Percentiles rank a stretch among this genome's conserved stretches.
These are phyloP conservation scores for Fregetta grallaria DNA, from an alignment of 2,113 vertebrate genomes.

Conservation along the genomic window DNA sequence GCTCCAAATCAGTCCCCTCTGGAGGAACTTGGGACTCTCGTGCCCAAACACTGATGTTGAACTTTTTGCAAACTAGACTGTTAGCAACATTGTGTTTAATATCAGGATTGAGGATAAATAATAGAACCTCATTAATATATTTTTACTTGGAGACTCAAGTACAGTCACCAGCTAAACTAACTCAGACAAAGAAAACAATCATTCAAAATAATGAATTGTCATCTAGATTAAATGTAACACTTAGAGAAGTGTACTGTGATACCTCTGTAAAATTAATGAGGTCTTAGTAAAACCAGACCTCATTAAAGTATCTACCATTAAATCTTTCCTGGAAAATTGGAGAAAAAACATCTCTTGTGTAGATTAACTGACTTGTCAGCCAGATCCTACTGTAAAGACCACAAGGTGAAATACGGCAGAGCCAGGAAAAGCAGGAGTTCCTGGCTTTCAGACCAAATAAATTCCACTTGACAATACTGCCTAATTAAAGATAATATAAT, in stretches of 20 bases:
- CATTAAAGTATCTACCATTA: slow-evolving; percentile 39
- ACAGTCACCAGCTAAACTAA: slow-evolving; percentile 1
- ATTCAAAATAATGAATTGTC: background rate
- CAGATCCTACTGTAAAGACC: slow-evolving; percentile 49
- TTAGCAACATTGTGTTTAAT: background rate
- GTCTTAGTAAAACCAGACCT: slow-evolving; percentile 23
- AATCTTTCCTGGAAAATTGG: slow-evolving; percentile 33
- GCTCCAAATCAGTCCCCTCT: background rate
- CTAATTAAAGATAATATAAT: slow-evolving; percentile 10
- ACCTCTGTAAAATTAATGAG: slow-evolving; percentile 37
- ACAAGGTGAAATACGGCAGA: background rate
- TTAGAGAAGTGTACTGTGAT: background rate
- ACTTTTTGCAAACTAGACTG: background rate
- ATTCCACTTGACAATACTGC: background rate
- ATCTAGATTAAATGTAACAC: slow-evolving; percentile 18
- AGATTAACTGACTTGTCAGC: slow-evolving; percentile 35
- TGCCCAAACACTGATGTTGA: background rate
- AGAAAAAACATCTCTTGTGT: background rate
- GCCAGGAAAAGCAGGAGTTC: slow-evolving; percentile 17
- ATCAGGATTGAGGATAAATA: background rate
- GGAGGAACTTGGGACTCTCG: accelerated
- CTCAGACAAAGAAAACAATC: background rate
- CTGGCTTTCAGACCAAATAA: background rate
- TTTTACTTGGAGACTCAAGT: background rate
- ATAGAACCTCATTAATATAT: background rate